Conservation (phyloP, 2,888 invertebrate species). For the Zhuqinia jingwanae region DNA sequence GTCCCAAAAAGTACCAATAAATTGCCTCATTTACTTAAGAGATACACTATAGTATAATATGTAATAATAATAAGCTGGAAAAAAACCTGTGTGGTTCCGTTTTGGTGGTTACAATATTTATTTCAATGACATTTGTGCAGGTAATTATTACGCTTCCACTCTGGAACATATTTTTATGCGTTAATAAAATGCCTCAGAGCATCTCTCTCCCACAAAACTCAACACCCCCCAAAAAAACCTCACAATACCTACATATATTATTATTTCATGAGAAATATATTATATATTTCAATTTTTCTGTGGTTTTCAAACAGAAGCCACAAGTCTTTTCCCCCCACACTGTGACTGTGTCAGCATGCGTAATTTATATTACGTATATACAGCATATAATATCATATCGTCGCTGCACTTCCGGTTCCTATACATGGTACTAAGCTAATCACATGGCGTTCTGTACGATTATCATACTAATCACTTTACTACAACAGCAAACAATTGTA, state of each 20-base stretch:
- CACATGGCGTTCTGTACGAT: constrained; percentile 38
- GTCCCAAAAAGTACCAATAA: constrained; percentile 43
- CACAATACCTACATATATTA: not conserved
- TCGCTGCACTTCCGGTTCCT: constrained; percentile 65
- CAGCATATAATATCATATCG: constrained; percentile 9
- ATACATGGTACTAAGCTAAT: constrained; percentile 45
- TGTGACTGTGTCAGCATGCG: constrained; percentile 43
- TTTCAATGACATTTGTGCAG: constrained; percentile 75
- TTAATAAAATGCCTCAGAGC: not conserved
- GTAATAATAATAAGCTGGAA: too few species aligned
- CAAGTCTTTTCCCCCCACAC: constrained; percentile 47
- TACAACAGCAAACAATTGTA: not conserved
- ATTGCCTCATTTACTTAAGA: constrained; percentile 56
- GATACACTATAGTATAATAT: not conserved
- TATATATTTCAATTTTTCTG: not conserved
- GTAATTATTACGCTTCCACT: constrained; percentile 63
- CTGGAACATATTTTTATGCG: constrained; percentile 1
- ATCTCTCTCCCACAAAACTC: not conserved
- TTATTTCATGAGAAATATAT: constrained; percentile 1
- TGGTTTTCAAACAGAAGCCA: constrained; percentile 31
- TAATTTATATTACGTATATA: too few species aligned
- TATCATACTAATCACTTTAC: constrained; percentile 65
- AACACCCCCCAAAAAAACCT: not conserved
- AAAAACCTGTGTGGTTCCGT: constrained; percentile 55
- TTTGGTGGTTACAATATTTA: constrained; percentile 54